Evolutionary conservation across 2,797 vertebrate species (phyloP), one percentile per base, ranked within the genome.

Genomic region (Malurus splendens): DNA sequence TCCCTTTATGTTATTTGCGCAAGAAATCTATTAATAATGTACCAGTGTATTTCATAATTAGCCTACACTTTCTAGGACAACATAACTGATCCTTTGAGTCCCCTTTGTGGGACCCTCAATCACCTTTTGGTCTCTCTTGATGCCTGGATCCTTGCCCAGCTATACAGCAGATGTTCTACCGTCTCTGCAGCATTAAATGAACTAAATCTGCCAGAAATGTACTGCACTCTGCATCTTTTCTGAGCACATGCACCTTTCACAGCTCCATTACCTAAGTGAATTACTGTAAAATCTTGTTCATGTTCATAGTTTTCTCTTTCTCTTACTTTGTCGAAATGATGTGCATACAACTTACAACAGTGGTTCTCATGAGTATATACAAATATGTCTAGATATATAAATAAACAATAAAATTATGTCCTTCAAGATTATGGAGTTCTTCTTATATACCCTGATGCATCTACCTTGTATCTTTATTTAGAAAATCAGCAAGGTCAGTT

Each of bases 191-290:
- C 52, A 47, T 30, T 55, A 48, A 48, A 44, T 10, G 7, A 62
- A 55, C 6, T 28, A 2, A 38, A 64, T 81, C 25, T 66, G 7
- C 18, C 50, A 17, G 14, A 19, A 57, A 47, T 42, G 16, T 42
- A 41, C 8, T 36, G 9, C 3, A 0, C 0, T 0, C 30, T 32
- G 15, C 4, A 32, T 54, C 22, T 70, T 90, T 62, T 70, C 39
- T 70, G 18, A 41, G 44, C 14, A 55, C 1, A 17, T 60, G 68
- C 17, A 66, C 24, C 25, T 66, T 83, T 79, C 18, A 70, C 18
- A 75, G 11, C 24, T 76, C 51, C 24, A 59, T 67, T 80, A 59
- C 72, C 44, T 71, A 44, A 13, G 10, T 57, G 30, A 83, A 42
- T 66, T 50, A 65, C 39, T 73, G 14, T 50, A 76, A 73, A 79